Base-by-base conservation (phyloP, 2,797 vertebrate species). In the Threskiornis aethiopicus region DNA sequence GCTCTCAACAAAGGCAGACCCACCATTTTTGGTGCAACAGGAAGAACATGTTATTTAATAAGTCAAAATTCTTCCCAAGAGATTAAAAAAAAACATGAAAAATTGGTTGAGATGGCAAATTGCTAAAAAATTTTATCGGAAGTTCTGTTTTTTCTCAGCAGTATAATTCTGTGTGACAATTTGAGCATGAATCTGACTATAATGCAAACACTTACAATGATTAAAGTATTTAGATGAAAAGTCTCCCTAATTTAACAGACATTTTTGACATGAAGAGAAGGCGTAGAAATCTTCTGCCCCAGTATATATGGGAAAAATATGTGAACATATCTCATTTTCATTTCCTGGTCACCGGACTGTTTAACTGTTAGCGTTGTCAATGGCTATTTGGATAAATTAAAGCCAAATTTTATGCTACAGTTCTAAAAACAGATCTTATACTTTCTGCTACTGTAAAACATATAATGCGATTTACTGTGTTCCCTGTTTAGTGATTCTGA, bases 401-500 rank as follows among this genome's bases (percentile, higher is more conserved):
- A 81, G 35, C 13, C 64, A 90, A 64, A 41, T 78, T 83, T 88
- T 67, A 57, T 11, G 17, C 24, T 42, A 9, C 52, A n/a, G n/a
- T 47, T 77, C 54, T 71, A 76, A 92, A 79, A 39, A 8, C 39
- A 69, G 55, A 79, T 49, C 46, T 90, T 29, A 33, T 31, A 51
- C 29, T 64, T 94, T 26, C n/a, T 95, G 90, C 73, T 87, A 87
- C 90, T 85, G 77, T 62, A 72, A 93, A 93, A 72, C 29, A 28
- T 21, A 59, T 49, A 59, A 75, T 21, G 65, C 5, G 16, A 95
- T 41, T 91, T 94, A 84, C 76, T 67, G 67, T 57, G 83, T 39
- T 83, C 96, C 77, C 90, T 94, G 14, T 57, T 97, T 90, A 97
- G 88, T 33, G 79, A 87, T 93, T 97, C 96, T 92, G 91, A 97